These are phyloP conservation scores for Oscheius sp. DNA, from an alignment of 1,140 invertebrate genomes.

Conservation along the genomic window DNA sequence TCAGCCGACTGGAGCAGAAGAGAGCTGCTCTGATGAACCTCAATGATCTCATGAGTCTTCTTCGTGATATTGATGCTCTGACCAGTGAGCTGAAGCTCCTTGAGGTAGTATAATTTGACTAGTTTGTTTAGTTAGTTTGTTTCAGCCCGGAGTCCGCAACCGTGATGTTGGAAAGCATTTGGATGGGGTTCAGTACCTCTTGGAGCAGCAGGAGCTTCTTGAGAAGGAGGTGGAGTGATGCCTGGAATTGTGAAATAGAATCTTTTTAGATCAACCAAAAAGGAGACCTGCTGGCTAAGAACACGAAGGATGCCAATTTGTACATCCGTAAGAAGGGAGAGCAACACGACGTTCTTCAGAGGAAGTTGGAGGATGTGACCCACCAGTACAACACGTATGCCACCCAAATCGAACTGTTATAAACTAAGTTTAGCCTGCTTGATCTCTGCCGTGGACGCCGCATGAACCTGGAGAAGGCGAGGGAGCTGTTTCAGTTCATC, in stretches of 20 bases:
- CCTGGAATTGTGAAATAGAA: background rate
- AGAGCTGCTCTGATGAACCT: constrained; percentile 72
- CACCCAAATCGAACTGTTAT: constrained; percentile 30
- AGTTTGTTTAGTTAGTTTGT: constrained; percentile 1
- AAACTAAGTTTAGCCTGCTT: constrained; percentile 65
- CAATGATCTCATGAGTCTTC: constrained; percentile 56
- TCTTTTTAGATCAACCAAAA: constrained; percentile 55
- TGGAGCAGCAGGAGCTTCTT: constrained; percentile 86
- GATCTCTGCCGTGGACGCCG: constrained; percentile 76
- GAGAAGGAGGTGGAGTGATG: constrained; percentile 74
- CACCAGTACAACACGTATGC: constrained; percentile 20
- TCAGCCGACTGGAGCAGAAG: constrained; percentile 81
- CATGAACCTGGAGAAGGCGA: constrained; percentile 79
- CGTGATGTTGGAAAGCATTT: constrained; percentile 86
- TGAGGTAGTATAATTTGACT: constrained; percentile 65
- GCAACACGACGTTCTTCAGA: constrained; percentile 51
- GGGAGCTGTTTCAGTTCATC: constrained; percentile 89
- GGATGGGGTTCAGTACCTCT: constrained; percentile 83
- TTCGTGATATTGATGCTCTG: constrained; percentile 72
- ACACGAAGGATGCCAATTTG: constrained; percentile 65
- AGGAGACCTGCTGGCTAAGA: constrained; percentile 70
- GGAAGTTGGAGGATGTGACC: constrained; percentile 46
- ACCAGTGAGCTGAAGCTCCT: constrained; percentile 77
- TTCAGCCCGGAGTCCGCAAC: constrained; percentile 75
- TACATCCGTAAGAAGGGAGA: constrained; percentile 62